Conservation (phyloP, 2,113 vertebrate genomes). For the Lathamus discolor region DNA sequence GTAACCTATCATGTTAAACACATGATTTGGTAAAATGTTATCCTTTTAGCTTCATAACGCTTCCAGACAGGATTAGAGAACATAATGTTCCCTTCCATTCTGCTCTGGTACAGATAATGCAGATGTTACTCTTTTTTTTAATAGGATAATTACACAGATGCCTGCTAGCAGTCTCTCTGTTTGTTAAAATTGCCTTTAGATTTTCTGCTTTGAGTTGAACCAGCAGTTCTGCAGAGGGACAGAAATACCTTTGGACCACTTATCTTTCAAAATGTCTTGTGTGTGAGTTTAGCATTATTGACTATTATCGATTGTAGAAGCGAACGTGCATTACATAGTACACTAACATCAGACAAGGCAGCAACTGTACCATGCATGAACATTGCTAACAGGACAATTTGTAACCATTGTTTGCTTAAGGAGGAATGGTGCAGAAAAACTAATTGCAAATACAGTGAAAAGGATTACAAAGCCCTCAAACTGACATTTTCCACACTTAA, state of each 20-base stretch:
- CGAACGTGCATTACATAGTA: background rate
- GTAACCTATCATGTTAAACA: conserved; percentile 23
- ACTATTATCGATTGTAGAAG: rapidly evolving
- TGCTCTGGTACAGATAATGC: conserved; percentile 23
- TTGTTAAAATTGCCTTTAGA: background rate
- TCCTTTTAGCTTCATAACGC: conserved; percentile 45
- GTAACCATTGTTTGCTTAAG: background rate
- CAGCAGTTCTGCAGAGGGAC: background rate
- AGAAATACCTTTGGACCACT: background rate
- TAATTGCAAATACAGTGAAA: background rate
- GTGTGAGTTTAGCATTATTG: background rate
- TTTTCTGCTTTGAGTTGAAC: background rate
- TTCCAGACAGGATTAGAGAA: conserved; percentile 47
- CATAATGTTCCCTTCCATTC: background rate
- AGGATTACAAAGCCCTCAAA: background rate
- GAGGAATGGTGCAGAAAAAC: background rate
- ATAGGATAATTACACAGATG: conserved; percentile 42
- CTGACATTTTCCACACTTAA: background rate
- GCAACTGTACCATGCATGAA: rapidly evolving
- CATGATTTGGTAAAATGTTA: conserved; percentile 37
- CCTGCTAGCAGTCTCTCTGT: background rate
- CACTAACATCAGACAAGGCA: background rate
- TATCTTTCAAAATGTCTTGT: background rate
- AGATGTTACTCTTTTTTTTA: conserved; percentile 35
- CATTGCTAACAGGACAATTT: background rate